Evolutionary conservation across 2,113 vertebrate genomes (phyloP).

Genomic region (Vimba vimba): DNA sequence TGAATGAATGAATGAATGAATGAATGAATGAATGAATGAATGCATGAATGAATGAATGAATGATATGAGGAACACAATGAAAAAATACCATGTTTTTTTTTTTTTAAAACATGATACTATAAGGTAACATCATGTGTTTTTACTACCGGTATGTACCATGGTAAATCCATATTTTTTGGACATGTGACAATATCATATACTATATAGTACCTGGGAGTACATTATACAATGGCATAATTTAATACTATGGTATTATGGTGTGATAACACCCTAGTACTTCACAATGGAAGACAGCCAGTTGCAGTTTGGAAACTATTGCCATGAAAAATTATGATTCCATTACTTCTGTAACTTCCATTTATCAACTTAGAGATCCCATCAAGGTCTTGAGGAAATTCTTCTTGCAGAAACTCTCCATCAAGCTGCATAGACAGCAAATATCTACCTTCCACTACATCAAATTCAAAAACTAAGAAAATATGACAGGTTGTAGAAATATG

Average conservation of each 20-base stretch:
- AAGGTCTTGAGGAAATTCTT: background rate
- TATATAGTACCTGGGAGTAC: background rate
- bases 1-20: too few relatives aligned
- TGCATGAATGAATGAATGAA: too few relatives aligned
- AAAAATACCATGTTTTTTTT: background rate
- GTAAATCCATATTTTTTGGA: background rate
- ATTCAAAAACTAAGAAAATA: conserved; percentile 14
- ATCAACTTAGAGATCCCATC: background rate
- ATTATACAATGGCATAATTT: background rate
- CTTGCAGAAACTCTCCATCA: background rate
- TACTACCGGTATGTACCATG: background rate
- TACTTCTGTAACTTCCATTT: background rate
- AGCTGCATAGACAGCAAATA: background rate
- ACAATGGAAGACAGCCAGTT: background rate
- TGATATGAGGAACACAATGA: background rate
- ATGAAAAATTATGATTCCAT: background rate
- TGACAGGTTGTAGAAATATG: background rate
- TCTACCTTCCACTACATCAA: conserved; percentile 2
- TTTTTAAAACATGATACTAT: background rate
- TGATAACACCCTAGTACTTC: background rate
- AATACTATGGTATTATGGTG: background rate
- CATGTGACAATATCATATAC: background rate
- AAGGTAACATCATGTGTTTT: background rate
- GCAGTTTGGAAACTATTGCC: background rate
- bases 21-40: too few relatives aligned